phyloP scores from a whole-genome alignment of 2,888 invertebrate species.

The Tenthredo notha region DNA sequence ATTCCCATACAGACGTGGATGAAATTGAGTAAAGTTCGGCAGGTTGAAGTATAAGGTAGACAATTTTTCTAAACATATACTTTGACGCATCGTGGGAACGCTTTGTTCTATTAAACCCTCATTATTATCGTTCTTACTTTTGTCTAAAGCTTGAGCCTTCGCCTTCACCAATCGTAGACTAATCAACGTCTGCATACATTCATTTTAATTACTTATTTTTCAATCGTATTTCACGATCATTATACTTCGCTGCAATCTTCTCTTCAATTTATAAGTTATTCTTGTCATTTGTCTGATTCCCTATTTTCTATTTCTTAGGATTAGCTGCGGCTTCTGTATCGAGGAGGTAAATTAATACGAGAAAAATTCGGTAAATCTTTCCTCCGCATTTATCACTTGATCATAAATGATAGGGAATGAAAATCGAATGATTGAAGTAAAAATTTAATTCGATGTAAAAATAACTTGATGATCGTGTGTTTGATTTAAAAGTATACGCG shows the following conservation, averaged over 20 bases:
- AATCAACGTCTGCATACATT: background rate
- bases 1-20: background rate
- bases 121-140: constrained; percentile 1
- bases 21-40: background rate
- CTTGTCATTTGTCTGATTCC: background rate
- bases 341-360: background rate
- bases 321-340: background rate
- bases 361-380: background rate
- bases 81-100: constrained; percentile 4
- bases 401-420: background rate
- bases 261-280: background rate
- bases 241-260: background rate
- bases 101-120: background rate
- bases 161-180: background rate
- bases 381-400: background rate
- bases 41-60: background rate
- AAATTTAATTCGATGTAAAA: background rate
- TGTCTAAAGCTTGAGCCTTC: background rate
- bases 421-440: background rate
- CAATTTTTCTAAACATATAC: background rate
- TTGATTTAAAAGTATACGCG: background rate
- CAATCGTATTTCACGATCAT: background rate
- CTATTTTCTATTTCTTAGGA: background rate
- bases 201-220: background rate
- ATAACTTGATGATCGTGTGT: background rate